phyloP scores from a whole-genome alignment of 1,140 invertebrate genomes.

The Lineus longissimus region DNA sequence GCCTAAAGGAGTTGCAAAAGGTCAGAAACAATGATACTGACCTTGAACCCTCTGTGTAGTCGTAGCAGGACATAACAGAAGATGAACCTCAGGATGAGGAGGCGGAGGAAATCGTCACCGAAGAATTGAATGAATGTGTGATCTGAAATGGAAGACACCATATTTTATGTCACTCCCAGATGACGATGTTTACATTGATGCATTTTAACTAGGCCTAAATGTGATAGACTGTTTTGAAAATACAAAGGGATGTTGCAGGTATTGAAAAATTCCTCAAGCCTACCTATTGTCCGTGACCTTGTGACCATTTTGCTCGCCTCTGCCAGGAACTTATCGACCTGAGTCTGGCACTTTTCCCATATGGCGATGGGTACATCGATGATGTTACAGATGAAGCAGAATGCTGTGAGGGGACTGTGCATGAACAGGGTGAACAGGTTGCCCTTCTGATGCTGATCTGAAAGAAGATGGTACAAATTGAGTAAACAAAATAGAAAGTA shows the following conservation, averaged over 20 bases:
- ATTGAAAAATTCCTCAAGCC: constrained; percentile 28
- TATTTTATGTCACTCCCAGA: not conserved
- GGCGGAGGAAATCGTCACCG: constrained; percentile 87
- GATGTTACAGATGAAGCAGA: constrained; percentile 89
- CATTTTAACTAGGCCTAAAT: too few relatives aligned
- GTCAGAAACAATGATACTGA: too few relatives aligned
- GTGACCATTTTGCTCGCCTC: constrained; percentile 81
- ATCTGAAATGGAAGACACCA: constrained; percentile 18
- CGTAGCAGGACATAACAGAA: constrained; percentile 88
- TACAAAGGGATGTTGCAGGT: too few relatives aligned
- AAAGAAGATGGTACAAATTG: constrained; percentile 33
- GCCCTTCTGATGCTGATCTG: constrained; percentile 86
- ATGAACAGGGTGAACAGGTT: constrained; percentile 93
- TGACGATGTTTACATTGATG: too few relatives aligned
- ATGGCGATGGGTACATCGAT: constrained; percentile 76
- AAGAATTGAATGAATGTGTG: constrained; percentile 63
- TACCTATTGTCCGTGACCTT: constrained; percentile 74
- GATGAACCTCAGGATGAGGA: constrained; percentile 82
- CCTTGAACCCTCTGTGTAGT: constrained; percentile 72
- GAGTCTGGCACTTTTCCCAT: constrained; percentile 86
- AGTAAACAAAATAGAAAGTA: not conserved
- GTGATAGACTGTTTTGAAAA: too few relatives aligned
- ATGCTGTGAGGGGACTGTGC: constrained; percentile 86
- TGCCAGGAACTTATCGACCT: constrained; percentile 81
- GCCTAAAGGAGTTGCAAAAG: too few relatives aligned